Evolutionary conservation across 1,140 invertebrate genomes (phyloP).

Genomic region (Drosophila busckii): DNA sequence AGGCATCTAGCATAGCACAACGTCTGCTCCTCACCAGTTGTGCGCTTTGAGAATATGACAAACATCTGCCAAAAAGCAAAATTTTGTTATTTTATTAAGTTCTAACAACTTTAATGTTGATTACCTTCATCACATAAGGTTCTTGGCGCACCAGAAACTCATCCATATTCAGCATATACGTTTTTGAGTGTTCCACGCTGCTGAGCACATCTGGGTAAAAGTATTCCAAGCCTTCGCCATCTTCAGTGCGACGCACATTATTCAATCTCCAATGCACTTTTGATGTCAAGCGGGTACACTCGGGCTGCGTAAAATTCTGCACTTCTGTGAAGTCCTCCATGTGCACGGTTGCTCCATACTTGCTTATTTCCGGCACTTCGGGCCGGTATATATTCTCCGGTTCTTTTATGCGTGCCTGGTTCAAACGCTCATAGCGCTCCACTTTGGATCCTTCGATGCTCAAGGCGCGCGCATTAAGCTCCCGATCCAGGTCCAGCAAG

Average conservation of each 20-base stretch:
- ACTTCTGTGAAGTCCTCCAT: constrained; percentile 22
- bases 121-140: constrained; percentile 26
- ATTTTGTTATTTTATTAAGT: too few relatives aligned
- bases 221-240: constrained; percentile 15
- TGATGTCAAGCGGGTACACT: background rate
- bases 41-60: constrained; percentile 6
- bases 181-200: constrained; percentile 5
- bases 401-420: background rate
- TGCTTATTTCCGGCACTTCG: background rate
- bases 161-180: constrained; percentile 25
- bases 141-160: constrained; percentile 24
- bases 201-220: constrained; percentile 14
- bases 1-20: constrained; percentile 25
- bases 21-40: background rate
- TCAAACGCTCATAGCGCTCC: constrained; percentile 17
- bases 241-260: constrained; percentile 14
- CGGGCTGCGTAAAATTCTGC: background rate
- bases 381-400: background rate
- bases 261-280: constrained; percentile 17
- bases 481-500: constrained; percentile 20
- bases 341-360: constrained; percentile 15
- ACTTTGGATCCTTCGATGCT: constrained; percentile 11
- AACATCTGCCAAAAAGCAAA: constrained; percentile 10
- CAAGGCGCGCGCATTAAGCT: constrained; percentile 6
- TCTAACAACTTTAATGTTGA: background rate